Conservation (phyloP, 2,888 invertebrate genomes). For the Drosophila stalkeri region DNA sequence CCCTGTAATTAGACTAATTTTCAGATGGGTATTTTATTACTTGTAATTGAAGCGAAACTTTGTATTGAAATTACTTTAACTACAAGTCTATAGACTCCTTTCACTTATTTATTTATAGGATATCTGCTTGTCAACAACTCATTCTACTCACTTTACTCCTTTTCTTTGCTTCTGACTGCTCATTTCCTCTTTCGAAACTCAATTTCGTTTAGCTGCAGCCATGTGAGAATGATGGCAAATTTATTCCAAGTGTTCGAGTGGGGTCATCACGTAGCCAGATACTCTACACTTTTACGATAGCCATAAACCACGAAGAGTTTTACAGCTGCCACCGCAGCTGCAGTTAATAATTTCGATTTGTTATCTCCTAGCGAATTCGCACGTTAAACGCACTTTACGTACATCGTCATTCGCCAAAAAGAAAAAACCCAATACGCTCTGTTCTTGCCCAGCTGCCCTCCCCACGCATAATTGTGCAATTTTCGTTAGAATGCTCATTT, state of each 20-base stretch:
- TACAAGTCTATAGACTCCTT: not conserved
- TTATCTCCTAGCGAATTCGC: slow-evolving; percentile 20
- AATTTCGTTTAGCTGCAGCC: slow-evolving; percentile 31
- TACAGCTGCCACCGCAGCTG: slow-evolving; percentile 56
- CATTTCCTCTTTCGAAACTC: slow-evolving; percentile 60
- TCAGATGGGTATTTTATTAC: no score
- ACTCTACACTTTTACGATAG: slow-evolving; percentile 46
- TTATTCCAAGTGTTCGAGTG: slow-evolving; percentile 18
- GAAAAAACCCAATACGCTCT: not conserved
- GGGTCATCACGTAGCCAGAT: slow-evolving; percentile 44
- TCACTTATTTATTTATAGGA: not conserved
- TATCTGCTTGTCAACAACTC: not conserved
- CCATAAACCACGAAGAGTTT: slow-evolving; percentile 32
- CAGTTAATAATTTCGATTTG: slow-evolving; percentile 74
- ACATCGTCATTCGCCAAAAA: not conserved
- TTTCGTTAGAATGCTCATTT: slow-evolving; percentile 41
- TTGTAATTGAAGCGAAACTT: no score
- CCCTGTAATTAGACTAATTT: not conserved
- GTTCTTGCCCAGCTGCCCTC: not conserved
- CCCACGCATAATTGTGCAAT: slow-evolving; percentile 60
- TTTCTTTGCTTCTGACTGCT: slow-evolving; percentile 14
- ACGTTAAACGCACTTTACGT: slow-evolving; percentile 34
- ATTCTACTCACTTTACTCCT: no score
- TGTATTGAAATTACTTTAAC: no score
- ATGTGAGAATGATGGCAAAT: slow-evolving; percentile 42